Evolutionary conservation across 2,888 invertebrate genomes (phyloP).

Genomic region (Agrotis clavis): DNA sequence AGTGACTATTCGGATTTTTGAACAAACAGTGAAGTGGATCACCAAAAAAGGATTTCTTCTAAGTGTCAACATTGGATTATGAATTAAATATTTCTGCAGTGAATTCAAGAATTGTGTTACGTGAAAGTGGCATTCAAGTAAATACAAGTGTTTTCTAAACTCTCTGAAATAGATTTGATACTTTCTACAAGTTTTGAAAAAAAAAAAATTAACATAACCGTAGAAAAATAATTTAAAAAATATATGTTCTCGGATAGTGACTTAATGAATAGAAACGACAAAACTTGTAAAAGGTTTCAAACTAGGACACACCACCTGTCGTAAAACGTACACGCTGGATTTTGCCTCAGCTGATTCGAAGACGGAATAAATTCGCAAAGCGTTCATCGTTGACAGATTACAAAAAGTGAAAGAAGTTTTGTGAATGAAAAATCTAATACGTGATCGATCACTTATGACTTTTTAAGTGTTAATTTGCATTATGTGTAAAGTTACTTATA

Average conservation of each 20-base stretch:
- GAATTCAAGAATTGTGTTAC: slow-evolving; percentile 74
- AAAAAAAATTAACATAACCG: slow-evolving; percentile 32
- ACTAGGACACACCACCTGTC: slow-evolving; percentile 74
- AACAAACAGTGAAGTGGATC: slow-evolving; percentile 87
- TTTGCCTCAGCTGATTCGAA: slow-evolving; percentile 82
- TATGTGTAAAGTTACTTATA: slow-evolving; percentile 27
- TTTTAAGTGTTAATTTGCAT: slow-evolving; percentile 31
- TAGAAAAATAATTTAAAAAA: slow-evolving; percentile 24
- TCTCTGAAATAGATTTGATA: slow-evolving; percentile 68
- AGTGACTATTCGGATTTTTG: slow-evolving; percentile 85
- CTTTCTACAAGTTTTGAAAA: slow-evolving; percentile 69
- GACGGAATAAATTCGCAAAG: slow-evolving; percentile 73
- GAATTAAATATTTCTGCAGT: slow-evolving; percentile 77
- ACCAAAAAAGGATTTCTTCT: slow-evolving; percentile 84
- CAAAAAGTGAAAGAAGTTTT: slow-evolving; percentile 53
- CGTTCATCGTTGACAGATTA: slow-evolving; percentile 73
- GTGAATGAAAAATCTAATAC: slow-evolving; percentile 30
- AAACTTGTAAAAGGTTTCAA: slow-evolving; percentile 68
- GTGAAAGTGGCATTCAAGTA: slow-evolving; percentile 82
- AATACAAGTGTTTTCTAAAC: slow-evolving; percentile 75
- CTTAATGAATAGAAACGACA: slow-evolving; percentile 18
- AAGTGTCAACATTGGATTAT: slow-evolving; percentile 85
- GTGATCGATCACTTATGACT: slow-evolving; percentile 31
- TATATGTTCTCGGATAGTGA: not conserved
- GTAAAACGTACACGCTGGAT: slow-evolving; percentile 74